Conservation (phyloP, 2,797 vertebrate species). For the Pampus argenteus region DNA sequence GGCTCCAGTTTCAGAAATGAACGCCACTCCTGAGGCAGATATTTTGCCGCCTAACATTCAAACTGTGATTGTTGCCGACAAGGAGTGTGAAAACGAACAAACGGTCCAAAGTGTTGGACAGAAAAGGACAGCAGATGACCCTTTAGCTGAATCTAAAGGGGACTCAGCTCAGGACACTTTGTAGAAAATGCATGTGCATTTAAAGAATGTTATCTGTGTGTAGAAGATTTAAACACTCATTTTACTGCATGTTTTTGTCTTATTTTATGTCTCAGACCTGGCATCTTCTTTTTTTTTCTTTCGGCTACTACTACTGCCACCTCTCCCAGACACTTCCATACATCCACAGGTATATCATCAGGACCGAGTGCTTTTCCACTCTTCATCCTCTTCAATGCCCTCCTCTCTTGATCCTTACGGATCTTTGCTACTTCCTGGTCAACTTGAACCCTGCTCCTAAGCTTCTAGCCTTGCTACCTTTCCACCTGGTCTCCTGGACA, state of each 20-base stretch:
- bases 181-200: constrained; percentile 34
- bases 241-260: not conserved
- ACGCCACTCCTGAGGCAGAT: not conserved
- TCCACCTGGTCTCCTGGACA: not conserved
- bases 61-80: constrained; percentile 54
- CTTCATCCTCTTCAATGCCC: no score
- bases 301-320: no score
- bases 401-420: no score
- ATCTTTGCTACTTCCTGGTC: no score
- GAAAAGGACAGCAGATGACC: constrained; percentile 36
- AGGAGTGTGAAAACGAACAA: constrained; percentile 21
- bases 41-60: constrained; percentile 34
- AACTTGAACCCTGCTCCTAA: not conserved
- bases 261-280: not conserved
- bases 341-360: no score
- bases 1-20: constrained; percentile 56
- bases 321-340: no score
- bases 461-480: constrained; percentile 5
- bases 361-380: no score
- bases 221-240: not conserved
- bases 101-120: constrained; percentile 22
- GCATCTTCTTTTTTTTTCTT: no score
- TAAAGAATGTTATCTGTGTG: not conserved
- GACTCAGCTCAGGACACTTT: constrained; percentile 16
- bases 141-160: constrained; percentile 38